Evolutionary conservation across 2,888 invertebrate genomes (phyloP).

Genomic region (Scrobipalpa costella): DNA sequence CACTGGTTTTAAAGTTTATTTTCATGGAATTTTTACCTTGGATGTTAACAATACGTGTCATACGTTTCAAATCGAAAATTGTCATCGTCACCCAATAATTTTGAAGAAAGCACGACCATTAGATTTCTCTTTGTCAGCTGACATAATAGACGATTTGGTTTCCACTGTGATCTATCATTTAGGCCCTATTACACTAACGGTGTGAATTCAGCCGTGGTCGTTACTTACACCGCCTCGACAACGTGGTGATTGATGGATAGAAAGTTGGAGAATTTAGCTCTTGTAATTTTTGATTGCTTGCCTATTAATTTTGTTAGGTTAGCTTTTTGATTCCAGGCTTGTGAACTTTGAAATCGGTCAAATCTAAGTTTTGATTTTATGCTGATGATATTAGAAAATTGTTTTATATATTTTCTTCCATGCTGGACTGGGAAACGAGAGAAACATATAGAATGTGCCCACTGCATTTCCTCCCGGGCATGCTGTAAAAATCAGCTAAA

Average conservation of each 20-base stretch:
- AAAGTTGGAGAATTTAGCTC: conserved; percentile 59
- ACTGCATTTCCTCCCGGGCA: too few relatives aligned
- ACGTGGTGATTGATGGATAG: conserved; percentile 70
- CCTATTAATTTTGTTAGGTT: conserved; percentile 13
- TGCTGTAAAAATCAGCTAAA: too few relatives aligned
- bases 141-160: conserved; percentile 47
- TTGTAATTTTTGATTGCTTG: conserved; percentile 40
- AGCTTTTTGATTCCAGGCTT: not conserved
- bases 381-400: not conserved
- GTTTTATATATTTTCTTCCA: not conserved
- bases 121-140: conserved; percentile 53
- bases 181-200: conserved; percentile 51
- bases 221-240: conserved; percentile 49
- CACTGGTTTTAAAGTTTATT: too few relatives aligned
- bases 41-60: not conserved
- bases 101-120: conserved; percentile 40
- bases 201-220: conserved; percentile 67
- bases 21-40: too few relatives aligned
- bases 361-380: not conserved
- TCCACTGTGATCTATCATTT: conserved; percentile 54
- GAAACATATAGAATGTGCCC: too few relatives aligned
- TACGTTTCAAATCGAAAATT: conserved; percentile 9
- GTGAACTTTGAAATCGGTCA: not conserved
- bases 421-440: too few relatives aligned
- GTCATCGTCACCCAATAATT: conserved; percentile 24